These are phyloP conservation scores for Peribatodes rhomboidaria DNA, from an alignment of 2,888 invertebrate genomes.

Conservation along the genomic window DNA sequence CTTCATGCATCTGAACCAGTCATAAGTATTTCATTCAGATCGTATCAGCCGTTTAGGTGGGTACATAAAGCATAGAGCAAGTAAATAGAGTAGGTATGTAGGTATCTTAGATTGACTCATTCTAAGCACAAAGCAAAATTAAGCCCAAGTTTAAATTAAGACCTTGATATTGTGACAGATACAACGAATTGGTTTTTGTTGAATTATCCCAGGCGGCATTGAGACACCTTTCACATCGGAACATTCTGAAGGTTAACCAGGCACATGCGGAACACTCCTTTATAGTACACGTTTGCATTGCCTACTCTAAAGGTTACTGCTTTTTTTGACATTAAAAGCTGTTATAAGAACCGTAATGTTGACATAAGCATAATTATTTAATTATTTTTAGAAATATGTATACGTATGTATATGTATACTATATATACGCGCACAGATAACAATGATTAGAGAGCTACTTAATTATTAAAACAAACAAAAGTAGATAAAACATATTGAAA, in stretches of 20 bases:
- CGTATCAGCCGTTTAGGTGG: too few species aligned
- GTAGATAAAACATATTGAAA: too few species aligned
- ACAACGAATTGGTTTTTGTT: constrained; percentile 40
- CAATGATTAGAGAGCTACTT: too few species aligned
- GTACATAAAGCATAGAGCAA: too few species aligned
- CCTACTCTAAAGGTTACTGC: constrained; percentile 3
- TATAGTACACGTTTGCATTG: constrained; percentile 9
- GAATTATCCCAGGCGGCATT: constrained; percentile 36
- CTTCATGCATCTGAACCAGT: too few species aligned
- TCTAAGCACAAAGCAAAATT: constrained; percentile 7
- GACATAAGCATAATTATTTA: too few species aligned
- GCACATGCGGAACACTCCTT: constrained; percentile 36
- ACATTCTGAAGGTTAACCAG: constrained; percentile 38
- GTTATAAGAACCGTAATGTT: not conserved
- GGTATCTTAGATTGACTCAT: constrained; percentile 1
- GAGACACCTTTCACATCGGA: constrained; percentile 43
- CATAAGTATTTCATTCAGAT: too few species aligned
- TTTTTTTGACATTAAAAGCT: not conserved
- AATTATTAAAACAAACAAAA: too few species aligned
- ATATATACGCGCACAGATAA: too few species aligned
- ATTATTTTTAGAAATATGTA: too few species aligned
- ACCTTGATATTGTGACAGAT: constrained; percentile 48
- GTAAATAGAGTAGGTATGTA: not conserved
- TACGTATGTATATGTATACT: too few species aligned
- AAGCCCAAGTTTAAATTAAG: constrained; percentile 26